A percentile compares a stretch with the other conserved stretches of the same genome.
Evolutionary conservation across 2,113 vertebrate species (phyloP).

Genomic region (Thamnaconus septentrionalis): DNA sequence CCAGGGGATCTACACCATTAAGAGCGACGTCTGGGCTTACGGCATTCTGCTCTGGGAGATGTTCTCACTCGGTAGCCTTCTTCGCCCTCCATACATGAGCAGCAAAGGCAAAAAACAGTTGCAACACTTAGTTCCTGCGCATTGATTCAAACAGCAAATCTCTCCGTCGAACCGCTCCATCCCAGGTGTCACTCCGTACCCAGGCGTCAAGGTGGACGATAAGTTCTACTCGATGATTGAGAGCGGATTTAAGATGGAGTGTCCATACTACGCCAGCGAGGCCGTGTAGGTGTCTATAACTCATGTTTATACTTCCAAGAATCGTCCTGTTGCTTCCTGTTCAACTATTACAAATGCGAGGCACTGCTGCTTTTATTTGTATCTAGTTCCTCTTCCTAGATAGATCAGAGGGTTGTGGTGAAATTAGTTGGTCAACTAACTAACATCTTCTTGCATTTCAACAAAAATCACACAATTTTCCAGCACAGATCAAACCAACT

Average conservation of each 20-base stretch:
- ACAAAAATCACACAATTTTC: neutral
- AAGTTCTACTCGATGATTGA: conserved; percentile 90
- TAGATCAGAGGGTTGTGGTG: too few species aligned
- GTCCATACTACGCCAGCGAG: conserved; percentile 87
- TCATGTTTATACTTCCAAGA: too few species aligned
- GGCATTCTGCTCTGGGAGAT: conserved; percentile 98
- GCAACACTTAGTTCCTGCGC: neutral
- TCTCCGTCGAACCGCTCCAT: neutral
- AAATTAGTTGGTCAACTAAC: too few species aligned
- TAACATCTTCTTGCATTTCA: too few species aligned
- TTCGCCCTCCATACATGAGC: neutral
- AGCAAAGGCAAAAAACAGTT: neutral
- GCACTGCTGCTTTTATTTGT: too few species aligned
- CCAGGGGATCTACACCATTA: conserved; percentile 89
- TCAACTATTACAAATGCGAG: too few species aligned
- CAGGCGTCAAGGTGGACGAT: conserved; percentile 89
- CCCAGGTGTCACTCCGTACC: conserved; percentile 92
- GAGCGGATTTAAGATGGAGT: conserved; percentile 93
- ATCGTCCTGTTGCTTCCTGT: neutral
- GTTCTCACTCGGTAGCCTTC: conserved; percentile 88
- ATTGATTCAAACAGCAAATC: neutral
- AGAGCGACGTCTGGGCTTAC: conserved; percentile 96
- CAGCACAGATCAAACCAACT: neutral
- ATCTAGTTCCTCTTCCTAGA: too few species aligned
- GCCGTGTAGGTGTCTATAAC: conserved; percentile 79